These are phyloP conservation scores for Silurus aristotelis DNA, from an alignment of 2,797 vertebrate genomes.

Conservation along the genomic window DNA sequence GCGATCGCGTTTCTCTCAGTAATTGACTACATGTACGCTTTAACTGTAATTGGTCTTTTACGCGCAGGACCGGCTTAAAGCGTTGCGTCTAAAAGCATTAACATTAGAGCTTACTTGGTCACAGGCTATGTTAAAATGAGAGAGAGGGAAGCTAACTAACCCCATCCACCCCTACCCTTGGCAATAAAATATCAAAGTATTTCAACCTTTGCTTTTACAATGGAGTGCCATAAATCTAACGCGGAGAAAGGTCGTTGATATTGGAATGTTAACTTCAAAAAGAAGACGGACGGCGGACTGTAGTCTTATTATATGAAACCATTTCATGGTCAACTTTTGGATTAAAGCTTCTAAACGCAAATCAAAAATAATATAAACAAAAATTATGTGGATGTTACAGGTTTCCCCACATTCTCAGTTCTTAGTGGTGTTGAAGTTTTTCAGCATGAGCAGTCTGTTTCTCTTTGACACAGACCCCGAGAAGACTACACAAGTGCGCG, in stretches of 20 bases:
- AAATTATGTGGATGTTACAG: not conserved
- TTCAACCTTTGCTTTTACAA: conserved; percentile 61
- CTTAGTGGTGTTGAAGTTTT: not conserved
- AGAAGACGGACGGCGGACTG: conserved; percentile 4
- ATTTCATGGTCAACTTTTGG: not conserved
- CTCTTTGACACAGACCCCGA: not conserved
- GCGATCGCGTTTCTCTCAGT: conserved; percentile 46
- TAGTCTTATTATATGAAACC: not conserved
- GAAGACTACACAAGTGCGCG: not conserved
- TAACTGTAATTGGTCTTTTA: conserved; percentile 57
- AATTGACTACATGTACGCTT: conserved; percentile 60
- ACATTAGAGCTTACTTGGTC: conserved; percentile 51
- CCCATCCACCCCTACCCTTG: conserved; percentile 27
- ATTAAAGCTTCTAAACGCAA: conserved; percentile 22
- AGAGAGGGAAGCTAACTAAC: conserved; percentile 31
- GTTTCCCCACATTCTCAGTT: not conserved
- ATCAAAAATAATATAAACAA: not conserved
- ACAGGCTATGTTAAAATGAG: conserved; percentile 55
- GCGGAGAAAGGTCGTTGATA: conserved; percentile 52
- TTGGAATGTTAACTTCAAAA: conserved; percentile 43
- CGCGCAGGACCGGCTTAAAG: conserved; percentile 54
- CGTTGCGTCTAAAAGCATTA: conserved; percentile 49
- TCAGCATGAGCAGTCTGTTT: not conserved
- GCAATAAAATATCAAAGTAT: conserved; percentile 59
- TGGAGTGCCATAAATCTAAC: conserved; percentile 55